Conservation (phyloP, 2,797 vertebrate genomes). For the Scleropages formosus region DNA sequence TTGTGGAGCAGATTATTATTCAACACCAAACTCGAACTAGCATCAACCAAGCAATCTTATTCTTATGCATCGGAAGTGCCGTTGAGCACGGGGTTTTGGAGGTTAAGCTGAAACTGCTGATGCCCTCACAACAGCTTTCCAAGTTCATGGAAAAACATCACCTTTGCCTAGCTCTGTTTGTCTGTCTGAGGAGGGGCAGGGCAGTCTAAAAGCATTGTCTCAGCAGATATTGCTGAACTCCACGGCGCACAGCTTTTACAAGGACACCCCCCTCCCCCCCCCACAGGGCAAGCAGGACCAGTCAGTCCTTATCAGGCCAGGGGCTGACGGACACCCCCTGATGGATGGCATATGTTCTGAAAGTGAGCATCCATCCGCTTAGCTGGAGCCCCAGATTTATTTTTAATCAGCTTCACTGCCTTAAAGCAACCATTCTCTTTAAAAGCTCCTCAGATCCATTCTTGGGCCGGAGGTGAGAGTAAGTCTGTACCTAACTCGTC, state of each 20-base stretch:
- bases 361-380: slow-evolving; percentile 26
- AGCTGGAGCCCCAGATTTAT: slow-evolving; percentile 25
- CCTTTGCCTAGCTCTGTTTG: neutral
- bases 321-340: slow-evolving; percentile 2
- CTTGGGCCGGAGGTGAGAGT: slow-evolving; percentile 15
- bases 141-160: neutral
- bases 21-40: neutral
- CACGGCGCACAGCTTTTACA: neutral
- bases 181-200: too few relatives aligned
- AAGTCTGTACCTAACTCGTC: slow-evolving; percentile 25
- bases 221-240: slow-evolving; percentile 3
- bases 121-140: neutral
- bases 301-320: slow-evolving; percentile 4
- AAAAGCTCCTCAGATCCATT: neutral
- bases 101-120: neutral
- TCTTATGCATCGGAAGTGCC: neutral
- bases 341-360: slow-evolving; percentile 32
- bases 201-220: neutral
- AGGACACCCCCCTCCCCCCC: neutral
- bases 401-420: slow-evolving; percentile 23
- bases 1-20: neutral
- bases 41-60: neutral
- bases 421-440: slow-evolving; percentile 24
- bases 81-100: neutral
- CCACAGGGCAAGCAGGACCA: neutral